These are phyloP conservation scores for Cyprinus carpio DNA, from an alignment of 2,113 vertebrate species.

Conservation along the genomic window DNA sequence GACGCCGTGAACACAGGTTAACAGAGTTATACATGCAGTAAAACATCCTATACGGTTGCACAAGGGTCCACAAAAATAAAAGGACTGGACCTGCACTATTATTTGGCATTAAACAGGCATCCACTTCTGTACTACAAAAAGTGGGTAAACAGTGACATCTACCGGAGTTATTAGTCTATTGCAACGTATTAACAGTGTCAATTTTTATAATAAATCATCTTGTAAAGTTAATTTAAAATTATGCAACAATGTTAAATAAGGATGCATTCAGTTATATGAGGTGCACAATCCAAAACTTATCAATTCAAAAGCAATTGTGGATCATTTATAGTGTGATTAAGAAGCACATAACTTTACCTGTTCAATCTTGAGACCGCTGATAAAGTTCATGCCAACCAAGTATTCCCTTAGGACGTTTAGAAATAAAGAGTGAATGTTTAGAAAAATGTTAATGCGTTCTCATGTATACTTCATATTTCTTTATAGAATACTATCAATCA, in stretches of 20 bases:
- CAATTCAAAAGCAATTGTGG: background rate
- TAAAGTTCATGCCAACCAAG: background rate
- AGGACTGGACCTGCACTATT: background rate
- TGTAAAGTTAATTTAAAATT: too few relatives aligned
- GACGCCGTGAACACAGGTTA: background rate
- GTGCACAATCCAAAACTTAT: background rate
- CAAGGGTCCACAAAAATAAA: background rate
- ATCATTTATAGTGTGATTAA: background rate
- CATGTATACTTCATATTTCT: background rate
- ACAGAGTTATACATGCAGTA: background rate
- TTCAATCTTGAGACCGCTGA: background rate
- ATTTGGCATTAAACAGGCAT: background rate
- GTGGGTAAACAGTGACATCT: conserved; percentile 13
- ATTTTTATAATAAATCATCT: background rate
- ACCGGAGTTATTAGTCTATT: background rate
- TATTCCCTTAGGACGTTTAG: background rate
- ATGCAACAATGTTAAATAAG: background rate
- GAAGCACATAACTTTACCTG: background rate
- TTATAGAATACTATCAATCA: background rate
- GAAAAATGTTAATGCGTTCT: background rate
- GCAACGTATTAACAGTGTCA: background rate
- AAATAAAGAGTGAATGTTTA: background rate
- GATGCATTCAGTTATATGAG: background rate
- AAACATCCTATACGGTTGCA: background rate
- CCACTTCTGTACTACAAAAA: background rate